A percentile compares a stretch with the other conserved stretches of the same genome.
Conservation (phyloP, 1,140 invertebrate species). For the Gonatopus flavifemur region DNA sequence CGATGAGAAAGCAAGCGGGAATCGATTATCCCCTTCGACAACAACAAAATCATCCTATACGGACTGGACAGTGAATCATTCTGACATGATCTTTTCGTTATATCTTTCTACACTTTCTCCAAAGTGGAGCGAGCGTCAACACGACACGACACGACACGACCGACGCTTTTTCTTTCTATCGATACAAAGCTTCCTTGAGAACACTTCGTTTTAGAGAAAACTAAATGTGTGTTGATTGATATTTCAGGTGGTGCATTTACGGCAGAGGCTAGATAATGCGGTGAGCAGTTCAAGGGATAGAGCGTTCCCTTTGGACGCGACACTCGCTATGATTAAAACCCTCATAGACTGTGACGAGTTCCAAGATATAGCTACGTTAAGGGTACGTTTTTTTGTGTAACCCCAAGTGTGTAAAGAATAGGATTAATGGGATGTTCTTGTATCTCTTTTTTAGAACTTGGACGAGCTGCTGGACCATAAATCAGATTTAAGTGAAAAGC, state of each 20-base stretch:
- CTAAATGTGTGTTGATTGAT: slow-evolving; percentile 1
- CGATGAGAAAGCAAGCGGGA: too few species aligned
- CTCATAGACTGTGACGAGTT: slow-evolving; percentile 94
- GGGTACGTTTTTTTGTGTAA: slow-evolving; percentile 51
- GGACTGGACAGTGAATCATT: too few species aligned
- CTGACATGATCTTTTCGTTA: too few species aligned
- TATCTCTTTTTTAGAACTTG: slow-evolving; percentile 71
- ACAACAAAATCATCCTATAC: too few species aligned
- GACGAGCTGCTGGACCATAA: slow-evolving; percentile 88
- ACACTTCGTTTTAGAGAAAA: neutral
- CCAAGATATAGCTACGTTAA: slow-evolving; percentile 87
- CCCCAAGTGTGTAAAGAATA: too few species aligned
- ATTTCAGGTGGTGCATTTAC: slow-evolving; percentile 77
- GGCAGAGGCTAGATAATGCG: slow-evolving; percentile 81
- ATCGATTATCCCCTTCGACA: slow-evolving; percentile 18
- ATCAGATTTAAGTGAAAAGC: slow-evolving; percentile 86
- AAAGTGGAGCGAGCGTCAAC: too few species aligned
- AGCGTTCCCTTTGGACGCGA: slow-evolving; percentile 77
- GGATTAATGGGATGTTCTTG: too few species aligned
- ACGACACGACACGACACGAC: slow-evolving; percentile 18
- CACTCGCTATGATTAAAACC: slow-evolving; percentile 83
- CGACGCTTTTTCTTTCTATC: slow-evolving; percentile 11
- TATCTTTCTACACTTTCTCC: too few species aligned
- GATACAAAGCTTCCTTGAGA: neutral
- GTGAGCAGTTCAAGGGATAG: slow-evolving; percentile 84